phyloP scores from a whole-genome alignment of 1,140 invertebrate genomes.

The Coenobita brevimanus region DNA sequence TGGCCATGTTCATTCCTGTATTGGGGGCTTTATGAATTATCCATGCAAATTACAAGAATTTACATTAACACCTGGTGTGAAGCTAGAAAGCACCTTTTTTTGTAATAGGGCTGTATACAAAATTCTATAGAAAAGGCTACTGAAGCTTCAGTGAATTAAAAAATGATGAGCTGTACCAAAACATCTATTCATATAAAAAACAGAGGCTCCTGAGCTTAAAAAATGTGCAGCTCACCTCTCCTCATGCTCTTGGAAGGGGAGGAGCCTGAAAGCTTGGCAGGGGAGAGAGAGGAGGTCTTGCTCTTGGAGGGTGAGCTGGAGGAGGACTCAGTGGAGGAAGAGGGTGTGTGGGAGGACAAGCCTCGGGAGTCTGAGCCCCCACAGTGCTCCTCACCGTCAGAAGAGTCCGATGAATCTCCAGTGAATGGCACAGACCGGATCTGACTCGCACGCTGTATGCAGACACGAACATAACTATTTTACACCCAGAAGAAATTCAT shows the following conservation, averaged over 20 bases:
- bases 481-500: too few species aligned
- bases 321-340: conserved; percentile 69
- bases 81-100: too few species aligned
- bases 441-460: conserved; percentile 88
- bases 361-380: conserved; percentile 67
- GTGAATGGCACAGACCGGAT: conserved; percentile 96
- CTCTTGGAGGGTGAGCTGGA: conserved; percentile 69
- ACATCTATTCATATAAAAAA: background rate
- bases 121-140: too few species aligned
- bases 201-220: background rate
- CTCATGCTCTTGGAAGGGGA: conserved; percentile 86
- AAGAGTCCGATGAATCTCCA: conserved; percentile 95
- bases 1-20: too few species aligned
- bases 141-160: background rate
- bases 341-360: conserved; percentile 71
- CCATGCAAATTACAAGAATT: too few species aligned
- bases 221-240: conserved; percentile 75
- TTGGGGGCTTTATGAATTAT: too few species aligned
- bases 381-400: conserved; percentile 88
- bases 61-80: too few species aligned
- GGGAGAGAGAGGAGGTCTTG: conserved; percentile 65
- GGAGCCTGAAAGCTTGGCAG: conserved; percentile 81
- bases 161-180: background rate
- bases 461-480: background rate
- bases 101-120: too few species aligned